Evolutionary conservation across 2,888 invertebrate species (phyloP), one percentile per base, ranked within the genome.

Genomic region (Morpho deidamia): DNA sequence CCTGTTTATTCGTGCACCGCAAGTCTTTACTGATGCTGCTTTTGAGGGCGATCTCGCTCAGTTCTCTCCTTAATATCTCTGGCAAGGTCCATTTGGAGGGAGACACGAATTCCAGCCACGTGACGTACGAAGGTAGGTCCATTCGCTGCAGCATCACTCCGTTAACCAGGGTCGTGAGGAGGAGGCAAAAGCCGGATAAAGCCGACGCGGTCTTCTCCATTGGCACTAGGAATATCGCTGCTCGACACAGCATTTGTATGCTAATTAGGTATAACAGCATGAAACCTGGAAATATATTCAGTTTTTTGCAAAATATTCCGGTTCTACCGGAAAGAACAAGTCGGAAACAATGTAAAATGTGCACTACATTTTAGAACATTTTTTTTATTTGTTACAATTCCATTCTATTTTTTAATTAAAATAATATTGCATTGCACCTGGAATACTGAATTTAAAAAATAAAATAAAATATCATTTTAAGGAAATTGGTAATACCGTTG

Each of bases 71-170:
- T 51, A 94, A 76, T 45, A 96, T 75, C 59, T 93, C 92, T 0
- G 94, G 93, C 62, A 95, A 70, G 1, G 94, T 76, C 95, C 96
- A 96, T 53, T 92, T 90, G 0, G 93, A 91, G 0, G 96, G 96
- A 2, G 95, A 94, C 44, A 93, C 87, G 63, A 92, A 91, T 64
- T 92, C 91, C 59, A 95, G 72, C 93, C 94, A 95, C 51, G 83
- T 84, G 56, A 92, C 91, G 70, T 94, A 92, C 12, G 83, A 72
- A 1, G 94, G 92, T 58, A 95, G 66, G 74, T 95, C 95, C 52
- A 89, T 87, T 5, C 92, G 90, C 68, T 95, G 95, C 34, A 96
- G 71, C 59, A 92, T 83, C 67, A 92, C 94, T 0, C 96, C 96
- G 48, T 93, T 92, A 4, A 92, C 92, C 0, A 94, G 84, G 2